Conservation (phyloP, 2,113 vertebrate genomes). For the Podocnemis expansa region DNA sequence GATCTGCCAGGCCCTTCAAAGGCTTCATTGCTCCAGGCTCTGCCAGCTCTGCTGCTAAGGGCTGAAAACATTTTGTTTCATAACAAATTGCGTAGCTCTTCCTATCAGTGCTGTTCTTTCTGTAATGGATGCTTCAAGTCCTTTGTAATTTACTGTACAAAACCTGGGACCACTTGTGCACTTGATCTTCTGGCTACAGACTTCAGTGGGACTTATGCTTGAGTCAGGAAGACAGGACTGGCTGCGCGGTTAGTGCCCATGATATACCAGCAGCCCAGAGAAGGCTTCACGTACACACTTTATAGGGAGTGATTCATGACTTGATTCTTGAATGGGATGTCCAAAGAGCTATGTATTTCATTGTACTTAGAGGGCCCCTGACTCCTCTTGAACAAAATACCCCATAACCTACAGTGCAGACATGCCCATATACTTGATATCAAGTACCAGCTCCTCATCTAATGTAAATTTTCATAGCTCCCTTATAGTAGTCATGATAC, state of each 20-base stretch:
- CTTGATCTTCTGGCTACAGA: background rate
- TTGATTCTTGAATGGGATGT: background rate
- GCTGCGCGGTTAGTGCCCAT: background rate
- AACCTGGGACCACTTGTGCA: accelerated
- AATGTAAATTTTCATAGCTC: no score
- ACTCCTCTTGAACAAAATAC: background rate
- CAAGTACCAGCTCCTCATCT: accelerated
- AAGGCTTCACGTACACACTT: accelerated
- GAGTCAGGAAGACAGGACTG: background rate
- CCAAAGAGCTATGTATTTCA: background rate
- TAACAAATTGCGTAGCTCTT: background rate
- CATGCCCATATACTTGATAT: background rate
- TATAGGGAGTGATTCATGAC: background rate
- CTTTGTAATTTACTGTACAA: background rate
- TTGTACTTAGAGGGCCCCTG: background rate
- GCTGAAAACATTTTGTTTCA: background rate
- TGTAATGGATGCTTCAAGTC: accelerated
- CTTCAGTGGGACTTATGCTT: background rate
- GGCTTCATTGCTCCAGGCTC: background rate
- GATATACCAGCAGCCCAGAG: background rate
- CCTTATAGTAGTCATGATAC: accelerated
- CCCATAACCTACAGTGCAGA: no score
- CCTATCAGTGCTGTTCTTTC: background rate
- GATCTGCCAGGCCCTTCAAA: background rate
- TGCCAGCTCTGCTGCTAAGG: background rate